Evolutionary conservation across 2,888 invertebrate species (phyloP).

Genomic region (Tetropium fuscum): DNA sequence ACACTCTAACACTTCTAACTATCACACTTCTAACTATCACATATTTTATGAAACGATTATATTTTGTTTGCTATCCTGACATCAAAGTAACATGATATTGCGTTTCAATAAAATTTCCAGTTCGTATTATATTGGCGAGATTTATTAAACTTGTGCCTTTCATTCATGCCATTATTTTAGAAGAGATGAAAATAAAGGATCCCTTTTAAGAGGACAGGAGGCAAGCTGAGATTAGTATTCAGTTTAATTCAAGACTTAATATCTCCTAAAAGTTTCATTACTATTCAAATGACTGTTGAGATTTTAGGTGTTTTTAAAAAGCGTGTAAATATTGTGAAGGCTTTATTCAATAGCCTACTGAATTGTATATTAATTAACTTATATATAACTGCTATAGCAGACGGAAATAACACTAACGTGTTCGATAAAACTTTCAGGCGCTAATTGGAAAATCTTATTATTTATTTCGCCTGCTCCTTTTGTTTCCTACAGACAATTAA

Average conservation of each 20-base stretch:
- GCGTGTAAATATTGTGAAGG: constrained; percentile 12
- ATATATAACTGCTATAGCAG: constrained; percentile 15
- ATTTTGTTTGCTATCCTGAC: too few relatives aligned
- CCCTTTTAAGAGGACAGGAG: neutral
- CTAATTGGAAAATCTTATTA: constrained; percentile 33
- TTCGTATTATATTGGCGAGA: neutral
- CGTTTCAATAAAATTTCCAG: too few relatives aligned
- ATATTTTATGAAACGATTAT: too few relatives aligned
- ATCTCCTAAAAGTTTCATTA: constrained; percentile 20
- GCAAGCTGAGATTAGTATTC: constrained; percentile 7
- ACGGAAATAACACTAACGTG: constrained; percentile 17
- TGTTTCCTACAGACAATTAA: constrained; percentile 15
- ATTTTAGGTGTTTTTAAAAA: constrained; percentile 15
- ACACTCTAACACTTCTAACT: too few relatives aligned
- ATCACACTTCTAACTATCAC: too few relatives aligned
- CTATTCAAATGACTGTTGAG: neutral
- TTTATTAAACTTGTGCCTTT: neutral
- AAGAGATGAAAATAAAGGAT: constrained; percentile 6
- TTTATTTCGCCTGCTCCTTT: constrained; percentile 24
- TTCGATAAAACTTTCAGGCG: constrained; percentile 30
- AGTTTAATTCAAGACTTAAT: constrained; percentile 23
- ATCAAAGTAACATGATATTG: too few relatives aligned
- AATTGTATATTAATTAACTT: constrained; percentile 32
- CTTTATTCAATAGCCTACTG: constrained; percentile 19
- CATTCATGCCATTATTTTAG: constrained; percentile 2